Conservation (phyloP, 2,113 vertebrate species). For the Parus major region DNA sequence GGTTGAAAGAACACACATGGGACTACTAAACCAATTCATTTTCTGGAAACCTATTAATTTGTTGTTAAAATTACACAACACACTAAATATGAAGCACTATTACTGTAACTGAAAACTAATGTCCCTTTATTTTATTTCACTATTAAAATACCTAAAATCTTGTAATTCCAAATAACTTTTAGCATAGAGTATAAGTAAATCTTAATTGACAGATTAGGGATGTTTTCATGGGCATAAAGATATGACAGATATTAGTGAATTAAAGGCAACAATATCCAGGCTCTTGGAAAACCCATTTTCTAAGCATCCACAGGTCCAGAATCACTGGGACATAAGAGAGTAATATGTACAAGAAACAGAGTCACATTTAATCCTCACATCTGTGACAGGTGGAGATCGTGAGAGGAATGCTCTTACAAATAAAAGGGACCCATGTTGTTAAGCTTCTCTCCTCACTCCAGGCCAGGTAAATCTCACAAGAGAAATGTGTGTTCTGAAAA, state of each 20-base stretch:
- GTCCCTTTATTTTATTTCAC: neutral
- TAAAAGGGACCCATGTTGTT: slow-evolving; percentile 20
- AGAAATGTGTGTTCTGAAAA: neutral
- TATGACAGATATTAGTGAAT: neutral
- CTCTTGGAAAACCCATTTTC: neutral
- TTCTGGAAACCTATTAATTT: neutral
- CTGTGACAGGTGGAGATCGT: neutral
- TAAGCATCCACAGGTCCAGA: neutral
- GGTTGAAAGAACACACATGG: neutral
- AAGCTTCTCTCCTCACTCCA: slow-evolving; percentile 37
- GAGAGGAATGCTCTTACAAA: slow-evolving; percentile 39
- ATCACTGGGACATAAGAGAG: neutral
- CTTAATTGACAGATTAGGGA: neutral
- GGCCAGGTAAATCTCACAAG: slow-evolving; percentile 36
- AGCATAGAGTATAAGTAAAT: neutral
- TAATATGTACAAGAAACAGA: neutral
- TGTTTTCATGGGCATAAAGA: neutral
- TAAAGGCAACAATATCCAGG: neutral
- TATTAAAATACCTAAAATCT: neutral
- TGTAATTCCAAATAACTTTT: neutral
- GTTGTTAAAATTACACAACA: neutral
- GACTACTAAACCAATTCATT: neutral
- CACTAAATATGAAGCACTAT: neutral
- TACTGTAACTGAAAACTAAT: neutral
- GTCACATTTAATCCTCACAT: neutral